Base-by-base conservation (phyloP, 2,113 vertebrate species). In the Nerophis lumbriciformis region DNA sequence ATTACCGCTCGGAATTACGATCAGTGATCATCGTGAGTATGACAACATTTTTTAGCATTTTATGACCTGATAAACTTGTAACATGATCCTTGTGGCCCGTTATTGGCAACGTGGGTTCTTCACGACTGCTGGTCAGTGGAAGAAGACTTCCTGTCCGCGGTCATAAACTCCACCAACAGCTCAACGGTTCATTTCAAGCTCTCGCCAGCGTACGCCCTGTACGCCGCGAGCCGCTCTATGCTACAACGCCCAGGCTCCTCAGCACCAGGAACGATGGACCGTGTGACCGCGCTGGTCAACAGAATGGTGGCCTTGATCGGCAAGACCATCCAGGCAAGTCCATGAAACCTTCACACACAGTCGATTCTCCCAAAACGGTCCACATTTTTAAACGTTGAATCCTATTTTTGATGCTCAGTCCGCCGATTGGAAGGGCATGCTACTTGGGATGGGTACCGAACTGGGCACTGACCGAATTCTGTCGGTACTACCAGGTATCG, bases 161-260 rank as follows among this genome's bases (percentile, higher is more conserved):
- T 97, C 74, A 93, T 98, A 74, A 94, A 93, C 69, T 94, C 95
- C 72, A 93, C 94, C 21, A 96, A 94, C 77, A 97, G 94, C 81
- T 95, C 94, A 0, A 97, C 94, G 0, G 92, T 95, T 38, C 94
- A 97, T 65, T 98, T 97, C 77, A 95, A 94, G 75, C 83, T 98
- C 37, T 95, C 94, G 0, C 95, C 95, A 2, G 95, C 94, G 0
- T 98, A 95, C 5, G 88, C 90, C 37, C 76, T 98, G 7, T 98
- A 98, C 8, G 92, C 95, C 73, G 87, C 86, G 0, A 91, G 91
- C 57, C 94, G 93, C 83, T 92, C 91, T 57, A 90, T 92, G 68
- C 87, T 96, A 83, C 92, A 88, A 10, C 79, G 73, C 62, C 85
- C 87, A 6, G 89, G 90, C 48, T 74, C 83, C 70, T 84, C 76